A percentile compares a stretch with the other conserved stretches of the same genome.
Conservation (phyloP, 1,140 invertebrate genomes). For the Sycophaga agraensis region DNA sequence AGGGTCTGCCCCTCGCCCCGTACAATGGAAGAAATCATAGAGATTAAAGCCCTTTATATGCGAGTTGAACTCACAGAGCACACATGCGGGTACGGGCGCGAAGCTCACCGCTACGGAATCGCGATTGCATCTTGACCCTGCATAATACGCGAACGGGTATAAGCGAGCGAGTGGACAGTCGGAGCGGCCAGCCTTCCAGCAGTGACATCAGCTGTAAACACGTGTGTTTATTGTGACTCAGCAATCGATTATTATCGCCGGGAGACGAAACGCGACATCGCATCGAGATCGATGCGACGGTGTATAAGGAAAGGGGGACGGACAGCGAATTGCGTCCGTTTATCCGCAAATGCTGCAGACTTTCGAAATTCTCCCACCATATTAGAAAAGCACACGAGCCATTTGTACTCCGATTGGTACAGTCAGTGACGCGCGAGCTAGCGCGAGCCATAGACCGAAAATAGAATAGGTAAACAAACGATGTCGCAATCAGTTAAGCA, state of each 20-base stretch:
- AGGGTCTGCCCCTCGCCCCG: not conserved
- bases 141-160: no score
- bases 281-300: conserved; percentile 46
- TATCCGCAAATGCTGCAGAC: conserved; percentile 21
- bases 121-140: conserved; percentile 16
- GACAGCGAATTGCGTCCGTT: conserved; percentile 1
- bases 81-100: no score
- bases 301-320: conserved; percentile 33
- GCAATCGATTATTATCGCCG: conserved; percentile 31
- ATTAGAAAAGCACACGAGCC: conserved; percentile 23
- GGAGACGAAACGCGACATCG: not conserved
- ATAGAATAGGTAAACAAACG: conserved; percentile 21
- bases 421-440: no score
- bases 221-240: conserved; percentile 34
- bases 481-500: not conserved
- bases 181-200: not conserved
- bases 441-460: no score
- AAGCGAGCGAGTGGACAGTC: conserved; percentile 3
- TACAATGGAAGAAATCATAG: conserved; percentile 10
- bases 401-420: conserved; percentile 31
- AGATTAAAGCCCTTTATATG: conserved; percentile 14
- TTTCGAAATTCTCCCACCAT: conserved; percentile 30
- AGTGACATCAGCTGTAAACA: conserved; percentile 34
- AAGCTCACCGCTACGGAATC: no score
- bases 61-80: no score